Evolutionary conservation across 2,113 vertebrate genomes (phyloP).

Genomic region (Mola mola): DNA sequence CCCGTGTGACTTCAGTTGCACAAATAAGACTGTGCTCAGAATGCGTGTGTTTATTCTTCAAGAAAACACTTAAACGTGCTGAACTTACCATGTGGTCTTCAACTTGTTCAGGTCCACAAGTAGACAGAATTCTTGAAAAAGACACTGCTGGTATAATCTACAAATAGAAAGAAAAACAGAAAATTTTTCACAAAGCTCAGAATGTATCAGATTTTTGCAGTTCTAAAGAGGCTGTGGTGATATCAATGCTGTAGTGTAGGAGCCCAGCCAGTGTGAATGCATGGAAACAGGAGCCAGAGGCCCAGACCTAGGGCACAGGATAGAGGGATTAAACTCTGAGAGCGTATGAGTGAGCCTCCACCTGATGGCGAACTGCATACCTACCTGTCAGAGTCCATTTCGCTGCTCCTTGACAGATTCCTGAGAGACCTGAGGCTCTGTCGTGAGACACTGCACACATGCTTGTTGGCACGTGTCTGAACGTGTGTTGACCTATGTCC

Average conservation of each 20-base stretch:
- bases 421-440: conserved; percentile 23
- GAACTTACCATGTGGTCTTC: background rate
- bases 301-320: conserved; percentile 39
- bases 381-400: no score
- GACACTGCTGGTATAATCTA: no score
- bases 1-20: conserved; percentile 12
- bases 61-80: background rate
- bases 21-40: no score
- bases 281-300: conserved; percentile 44
- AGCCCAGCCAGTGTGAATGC: conserved; percentile 1
- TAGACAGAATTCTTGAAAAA: no score
- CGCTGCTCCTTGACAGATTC: conserved; percentile 52
- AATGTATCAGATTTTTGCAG: no score
- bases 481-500: no score
- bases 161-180: background rate
- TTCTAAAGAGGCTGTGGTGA: no score
- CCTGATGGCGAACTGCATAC: conserved; percentile 65
- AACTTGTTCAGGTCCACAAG: no score
- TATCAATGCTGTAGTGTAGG: no score
- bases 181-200: background rate
- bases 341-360: conserved; percentile 17
- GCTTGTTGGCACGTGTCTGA: background rate
- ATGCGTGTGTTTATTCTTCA: no score
- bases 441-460: conserved; percentile 10
- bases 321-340: conserved; percentile 26